These are phyloP conservation scores for Ceramica pisi DNA, from an alignment of 2,888 invertebrate genomes.

Conservation along the genomic window DNA sequence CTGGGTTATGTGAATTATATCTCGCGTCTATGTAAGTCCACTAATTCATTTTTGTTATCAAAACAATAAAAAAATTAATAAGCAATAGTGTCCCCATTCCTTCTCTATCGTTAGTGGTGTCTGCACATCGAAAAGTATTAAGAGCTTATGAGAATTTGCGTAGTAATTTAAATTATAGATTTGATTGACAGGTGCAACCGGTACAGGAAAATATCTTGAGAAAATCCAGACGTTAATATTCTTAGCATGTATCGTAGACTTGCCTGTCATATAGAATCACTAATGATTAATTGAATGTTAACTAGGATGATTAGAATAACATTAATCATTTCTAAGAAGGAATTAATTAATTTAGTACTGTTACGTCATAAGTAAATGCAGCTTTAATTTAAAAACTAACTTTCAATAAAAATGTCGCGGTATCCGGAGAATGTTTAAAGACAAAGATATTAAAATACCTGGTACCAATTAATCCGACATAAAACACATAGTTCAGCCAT, in stretches of 20 bases:
- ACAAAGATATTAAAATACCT: background rate
- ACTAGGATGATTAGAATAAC: constrained; percentile 34
- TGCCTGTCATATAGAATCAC: constrained; percentile 39
- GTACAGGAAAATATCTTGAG: constrained; percentile 40
- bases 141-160: constrained; percentile 3
- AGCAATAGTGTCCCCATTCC: background rate
- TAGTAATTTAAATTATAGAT: constrained; percentile 28
- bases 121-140: constrained; percentile 2
- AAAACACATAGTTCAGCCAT: constrained; percentile 4
- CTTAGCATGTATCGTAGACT: constrained; percentile 27
- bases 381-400: background rate
- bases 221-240: constrained; percentile 47
- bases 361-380: background rate
- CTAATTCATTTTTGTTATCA: background rate
- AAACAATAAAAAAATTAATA: background rate
- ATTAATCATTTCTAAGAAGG: constrained; percentile 38
- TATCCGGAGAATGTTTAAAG: constrained; percentile 2
- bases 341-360: constrained; percentile 13
- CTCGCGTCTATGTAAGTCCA: constrained; percentile 58
- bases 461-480: background rate
- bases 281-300: constrained; percentile 46
- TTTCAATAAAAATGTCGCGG: background rate
- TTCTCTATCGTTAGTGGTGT: constrained; percentile 6
- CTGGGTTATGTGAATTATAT: constrained; percentile 40
- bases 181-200: constrained; percentile 43